phyloP scores from a whole-genome alignment of 2,797 vertebrate species.

The Channallabes apus region DNA sequence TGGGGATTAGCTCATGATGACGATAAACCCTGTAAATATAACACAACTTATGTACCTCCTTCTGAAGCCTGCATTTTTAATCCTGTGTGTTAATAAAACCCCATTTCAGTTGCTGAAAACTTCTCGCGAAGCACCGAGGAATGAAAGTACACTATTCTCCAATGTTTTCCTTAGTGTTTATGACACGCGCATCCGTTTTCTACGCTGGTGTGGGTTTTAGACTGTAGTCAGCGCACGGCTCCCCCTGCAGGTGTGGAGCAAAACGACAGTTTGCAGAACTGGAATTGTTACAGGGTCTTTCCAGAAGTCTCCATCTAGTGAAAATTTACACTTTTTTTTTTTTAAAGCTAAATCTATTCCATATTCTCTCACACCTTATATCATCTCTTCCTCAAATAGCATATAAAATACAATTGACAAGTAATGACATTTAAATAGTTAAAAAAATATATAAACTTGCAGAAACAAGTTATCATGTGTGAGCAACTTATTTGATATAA shows the following conservation, averaged over 20 bases:
- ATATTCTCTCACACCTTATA: no score
- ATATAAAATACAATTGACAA: no score
- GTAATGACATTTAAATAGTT: no score
- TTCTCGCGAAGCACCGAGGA: neutral
- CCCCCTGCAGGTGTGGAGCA: conserved; percentile 12
- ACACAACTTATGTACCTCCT: neutral
- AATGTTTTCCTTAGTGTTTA: neutral
- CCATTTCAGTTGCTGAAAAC: neutral
- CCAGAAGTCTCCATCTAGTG: no score
- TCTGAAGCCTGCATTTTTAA: conserved; percentile 9
- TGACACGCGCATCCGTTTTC: neutral
- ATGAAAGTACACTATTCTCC: no score
- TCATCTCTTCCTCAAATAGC: no score
- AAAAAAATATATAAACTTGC: no score
- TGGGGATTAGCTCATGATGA: neutral
- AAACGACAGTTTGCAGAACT: neutral
- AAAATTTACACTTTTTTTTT: no score
- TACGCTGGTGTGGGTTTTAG: neutral
- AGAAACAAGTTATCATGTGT: no score
- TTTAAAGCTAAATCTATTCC: no score
- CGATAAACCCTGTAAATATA: neutral
- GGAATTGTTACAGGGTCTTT: no score
- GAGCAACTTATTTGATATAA: no score
- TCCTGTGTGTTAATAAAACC: neutral
- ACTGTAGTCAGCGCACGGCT: neutral